Evolutionary conservation across 2,888 invertebrate genomes (phyloP).

Genomic region (Melikaiella ostensackeni): DNA sequence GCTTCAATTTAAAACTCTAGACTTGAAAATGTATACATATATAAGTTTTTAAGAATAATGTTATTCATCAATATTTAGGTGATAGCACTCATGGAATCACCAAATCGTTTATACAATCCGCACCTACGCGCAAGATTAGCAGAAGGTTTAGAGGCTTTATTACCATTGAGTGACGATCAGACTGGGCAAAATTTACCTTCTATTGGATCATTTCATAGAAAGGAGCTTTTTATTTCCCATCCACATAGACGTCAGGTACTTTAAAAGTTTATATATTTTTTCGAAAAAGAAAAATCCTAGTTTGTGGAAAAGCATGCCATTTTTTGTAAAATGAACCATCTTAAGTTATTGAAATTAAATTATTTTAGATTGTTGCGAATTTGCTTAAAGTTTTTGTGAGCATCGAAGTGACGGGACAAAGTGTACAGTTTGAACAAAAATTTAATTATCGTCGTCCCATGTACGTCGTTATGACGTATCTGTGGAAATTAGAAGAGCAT

Average conservation of each 20-base stretch:
- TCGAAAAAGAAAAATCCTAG: too few relatives aligned
- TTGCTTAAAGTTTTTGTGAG: constrained; percentile 96
- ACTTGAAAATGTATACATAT: neutral
- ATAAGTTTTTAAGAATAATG: too few relatives aligned
- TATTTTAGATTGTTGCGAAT: constrained; percentile 84
- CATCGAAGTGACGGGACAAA: constrained; percentile 98
- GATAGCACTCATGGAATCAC: constrained; percentile 92
- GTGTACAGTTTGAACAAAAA: constrained; percentile 97
- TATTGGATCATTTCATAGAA: constrained; percentile 81
- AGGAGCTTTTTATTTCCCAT: constrained; percentile 88
- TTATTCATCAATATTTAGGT: constrained; percentile 75
- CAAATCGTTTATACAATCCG: constrained; percentile 90
- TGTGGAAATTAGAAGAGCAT: constrained; percentile 92
- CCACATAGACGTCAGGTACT: constrained; percentile 84
- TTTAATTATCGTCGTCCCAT: constrained; percentile 97
- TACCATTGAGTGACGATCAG: constrained; percentile 85
- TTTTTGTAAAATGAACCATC: neutral
- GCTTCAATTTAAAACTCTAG: neutral
- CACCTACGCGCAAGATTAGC: constrained; percentile 94
- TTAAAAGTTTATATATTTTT: neutral
- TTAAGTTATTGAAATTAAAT: constrained; percentile 1
- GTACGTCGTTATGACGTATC: constrained; percentile 94
- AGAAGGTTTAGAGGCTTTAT: constrained; percentile 91
- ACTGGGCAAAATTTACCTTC: constrained; percentile 74
- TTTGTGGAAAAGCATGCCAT: too few relatives aligned